Conservation (phyloP, 2,113 vertebrate species). For the Rissa tridactyla region DNA sequence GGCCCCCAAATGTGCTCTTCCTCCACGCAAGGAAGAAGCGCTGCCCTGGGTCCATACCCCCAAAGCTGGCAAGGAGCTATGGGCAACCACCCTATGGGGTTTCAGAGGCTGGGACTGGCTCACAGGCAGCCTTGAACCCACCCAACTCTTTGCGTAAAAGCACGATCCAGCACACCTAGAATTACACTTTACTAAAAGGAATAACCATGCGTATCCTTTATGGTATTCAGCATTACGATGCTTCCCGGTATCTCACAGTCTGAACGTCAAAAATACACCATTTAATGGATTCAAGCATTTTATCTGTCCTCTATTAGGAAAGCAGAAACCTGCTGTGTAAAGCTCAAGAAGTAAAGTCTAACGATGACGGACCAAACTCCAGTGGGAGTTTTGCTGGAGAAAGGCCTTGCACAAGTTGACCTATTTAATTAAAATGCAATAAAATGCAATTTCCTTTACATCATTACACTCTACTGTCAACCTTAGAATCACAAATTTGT, state of each 20-base stretch:
- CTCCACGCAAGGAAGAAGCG: neutral
- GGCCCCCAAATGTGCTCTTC: neutral
- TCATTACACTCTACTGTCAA: neutral
- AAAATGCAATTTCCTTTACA: conserved; percentile 6
- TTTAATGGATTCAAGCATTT: neutral
- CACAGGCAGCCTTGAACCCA: neutral
- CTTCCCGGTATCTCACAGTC: neutral
- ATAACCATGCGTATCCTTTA: neutral
- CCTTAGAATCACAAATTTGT: neutral
- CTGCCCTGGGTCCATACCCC: neutral
- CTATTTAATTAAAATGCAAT: conserved; percentile 23
- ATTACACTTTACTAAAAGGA: neutral
- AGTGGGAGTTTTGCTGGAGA: neutral
- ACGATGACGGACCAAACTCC: neutral
- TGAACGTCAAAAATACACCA: neutral
- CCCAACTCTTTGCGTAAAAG: neutral
- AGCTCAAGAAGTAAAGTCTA: neutral
- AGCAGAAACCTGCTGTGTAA: neutral
- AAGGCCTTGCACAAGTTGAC: neutral
- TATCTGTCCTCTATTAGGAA: neutral
- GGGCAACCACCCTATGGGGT: neutral
- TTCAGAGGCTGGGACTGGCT: neutral
- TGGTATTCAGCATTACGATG: neutral
- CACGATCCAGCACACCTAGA: neutral
- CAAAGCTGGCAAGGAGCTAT: neutral